A percentile compares a stretch with the other conserved stretches of the same genome.
Conservation (phyloP, 2,797 vertebrate species). For the Potorous gilbertii region DNA sequence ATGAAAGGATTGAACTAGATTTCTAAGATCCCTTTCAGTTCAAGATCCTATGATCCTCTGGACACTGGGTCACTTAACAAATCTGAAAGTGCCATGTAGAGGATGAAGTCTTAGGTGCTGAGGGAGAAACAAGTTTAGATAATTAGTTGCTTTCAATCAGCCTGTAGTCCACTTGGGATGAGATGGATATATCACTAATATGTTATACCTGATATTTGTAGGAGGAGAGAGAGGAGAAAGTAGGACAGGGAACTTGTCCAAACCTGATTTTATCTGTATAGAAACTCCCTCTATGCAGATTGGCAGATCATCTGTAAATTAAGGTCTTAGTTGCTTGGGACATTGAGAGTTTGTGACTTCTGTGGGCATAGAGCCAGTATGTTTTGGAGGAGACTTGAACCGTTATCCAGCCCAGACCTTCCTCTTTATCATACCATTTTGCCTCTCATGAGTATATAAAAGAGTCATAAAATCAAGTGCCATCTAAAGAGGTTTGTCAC, state of each 20-base stretch:
- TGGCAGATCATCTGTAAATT: neutral
- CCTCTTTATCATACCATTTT: neutral
- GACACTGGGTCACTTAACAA: neutral
- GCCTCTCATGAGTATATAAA: neutral
- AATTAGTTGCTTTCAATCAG: neutral
- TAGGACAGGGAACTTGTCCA: neutral
- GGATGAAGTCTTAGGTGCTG: neutral
- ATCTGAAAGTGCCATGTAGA: neutral
- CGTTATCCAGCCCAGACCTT: neutral
- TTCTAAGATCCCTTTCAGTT: neutral
- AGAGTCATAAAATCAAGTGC: neutral
- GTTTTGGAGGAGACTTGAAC: neutral
- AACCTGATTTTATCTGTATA: neutral
- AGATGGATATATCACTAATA: neutral
- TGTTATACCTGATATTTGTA: too few relatives aligned
- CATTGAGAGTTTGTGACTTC: neutral
- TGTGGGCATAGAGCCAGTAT: neutral
- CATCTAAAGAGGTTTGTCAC: neutral
- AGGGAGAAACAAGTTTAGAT: neutral
- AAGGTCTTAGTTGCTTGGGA: neutral
- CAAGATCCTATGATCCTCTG: neutral
- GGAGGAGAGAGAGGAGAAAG: too few relatives aligned
- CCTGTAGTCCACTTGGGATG: neutral
- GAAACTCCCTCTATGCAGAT: neutral
- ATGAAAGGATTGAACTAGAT: neutral